Evolutionary conservation across 2,888 invertebrate genomes (phyloP).

Genomic region (Diogma glabrata): DNA sequence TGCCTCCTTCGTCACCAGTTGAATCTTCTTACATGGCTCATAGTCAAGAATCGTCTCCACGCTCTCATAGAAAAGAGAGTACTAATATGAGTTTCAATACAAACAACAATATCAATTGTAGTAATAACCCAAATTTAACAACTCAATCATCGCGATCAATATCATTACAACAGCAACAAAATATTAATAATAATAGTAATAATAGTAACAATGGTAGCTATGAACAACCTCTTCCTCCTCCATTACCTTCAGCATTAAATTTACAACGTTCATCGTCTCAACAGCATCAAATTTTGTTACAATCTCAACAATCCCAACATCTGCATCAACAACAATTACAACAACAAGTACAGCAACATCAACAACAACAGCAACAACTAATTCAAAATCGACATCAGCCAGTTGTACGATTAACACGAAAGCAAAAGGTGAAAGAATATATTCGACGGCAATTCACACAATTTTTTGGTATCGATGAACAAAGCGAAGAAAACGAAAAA

Average conservation of each 20-base stretch:
- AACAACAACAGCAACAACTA: constrained; percentile 11
- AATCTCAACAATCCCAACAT: constrained; percentile 11
- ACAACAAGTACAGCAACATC: constrained; percentile 12
- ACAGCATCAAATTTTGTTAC: too few relatives aligned
- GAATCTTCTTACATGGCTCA: constrained; percentile 16
- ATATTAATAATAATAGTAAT: background rate
- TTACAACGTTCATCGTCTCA: too few relatives aligned
- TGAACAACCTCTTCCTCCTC: constrained; percentile 5
- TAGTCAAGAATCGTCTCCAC: constrained; percentile 14
- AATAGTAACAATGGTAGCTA: background rate
- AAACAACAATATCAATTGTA: constrained; percentile 5
- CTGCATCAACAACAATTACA: constrained; percentile 10
- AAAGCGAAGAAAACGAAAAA: constrained; percentile 30
- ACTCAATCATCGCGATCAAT: constrained; percentile 9
- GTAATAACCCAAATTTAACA: background rate
- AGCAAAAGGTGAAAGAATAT: constrained; percentile 32
- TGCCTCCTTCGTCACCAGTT: constrained; percentile 22
- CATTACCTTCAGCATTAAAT: too few relatives aligned
- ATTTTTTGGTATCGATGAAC: constrained; percentile 34
- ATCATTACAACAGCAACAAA: too few relatives aligned
- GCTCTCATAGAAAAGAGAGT: constrained; percentile 15
- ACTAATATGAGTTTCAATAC: background rate
- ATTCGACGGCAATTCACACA: constrained; percentile 30
- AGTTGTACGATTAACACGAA: constrained; percentile 24
- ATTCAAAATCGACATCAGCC: constrained; percentile 16